Evolutionary conservation across 2,113 vertebrate genomes (phyloP).

Genomic region (Grammomys dolichurus): DNA sequence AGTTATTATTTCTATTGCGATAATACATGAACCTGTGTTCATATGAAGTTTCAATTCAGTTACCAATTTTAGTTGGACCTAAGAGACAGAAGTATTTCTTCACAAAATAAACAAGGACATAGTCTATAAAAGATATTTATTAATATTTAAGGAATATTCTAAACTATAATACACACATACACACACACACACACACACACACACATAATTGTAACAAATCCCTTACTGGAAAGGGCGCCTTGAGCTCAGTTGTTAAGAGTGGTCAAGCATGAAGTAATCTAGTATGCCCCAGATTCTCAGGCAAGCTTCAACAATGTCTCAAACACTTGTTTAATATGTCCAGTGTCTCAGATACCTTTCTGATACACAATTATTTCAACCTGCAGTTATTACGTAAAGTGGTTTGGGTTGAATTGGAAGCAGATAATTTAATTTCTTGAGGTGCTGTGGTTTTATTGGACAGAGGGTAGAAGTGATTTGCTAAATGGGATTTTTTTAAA

Average conservation of each 20-base stretch:
- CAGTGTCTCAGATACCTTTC: constrained; percentile 73
- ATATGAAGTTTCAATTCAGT: not conserved
- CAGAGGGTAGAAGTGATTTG: constrained; percentile 62
- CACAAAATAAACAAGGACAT: not conserved
- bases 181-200: not conserved
- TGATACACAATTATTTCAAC: constrained; percentile 70
- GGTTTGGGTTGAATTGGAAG: constrained; percentile 62
- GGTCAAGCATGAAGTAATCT: not conserved
- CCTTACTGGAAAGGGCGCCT: not conserved
- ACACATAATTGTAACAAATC: not conserved
- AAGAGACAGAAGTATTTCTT: not conserved
- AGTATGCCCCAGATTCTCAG: not conserved
- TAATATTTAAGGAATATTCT: not conserved
- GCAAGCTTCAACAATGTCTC: constrained; percentile 38
- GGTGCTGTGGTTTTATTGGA: constrained; percentile 77
- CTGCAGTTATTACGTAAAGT: constrained; percentile 77
- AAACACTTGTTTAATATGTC: constrained; percentile 25
- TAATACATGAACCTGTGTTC: not conserved
- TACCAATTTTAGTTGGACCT: not conserved
- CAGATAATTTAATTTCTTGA: constrained; percentile 83
- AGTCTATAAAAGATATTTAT: not conserved
- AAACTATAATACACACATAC: not conserved
- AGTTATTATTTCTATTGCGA: constrained; percentile 36
- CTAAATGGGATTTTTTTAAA: constrained; percentile 77
- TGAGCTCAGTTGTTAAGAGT: constrained; percentile 20